Evolutionary conservation across 1,140 invertebrate genomes (phyloP).

Genomic region (Cyclina sinensis): DNA sequence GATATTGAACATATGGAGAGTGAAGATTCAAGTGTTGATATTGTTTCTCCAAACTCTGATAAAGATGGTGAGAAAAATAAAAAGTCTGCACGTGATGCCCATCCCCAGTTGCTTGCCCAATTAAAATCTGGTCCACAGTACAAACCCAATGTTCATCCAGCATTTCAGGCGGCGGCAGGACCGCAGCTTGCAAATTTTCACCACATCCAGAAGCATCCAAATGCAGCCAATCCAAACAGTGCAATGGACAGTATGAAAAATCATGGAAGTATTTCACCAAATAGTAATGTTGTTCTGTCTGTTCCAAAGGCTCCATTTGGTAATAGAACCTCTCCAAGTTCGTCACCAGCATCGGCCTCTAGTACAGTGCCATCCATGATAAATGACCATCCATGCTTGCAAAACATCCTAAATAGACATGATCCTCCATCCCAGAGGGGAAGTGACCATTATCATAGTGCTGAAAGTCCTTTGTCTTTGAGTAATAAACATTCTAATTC

Average conservation of each 20-base stretch:
- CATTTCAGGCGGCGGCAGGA: slow-evolving; percentile 39
- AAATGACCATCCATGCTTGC: slow-evolving; percentile 39
- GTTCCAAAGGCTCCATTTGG: slow-evolving; percentile 45
- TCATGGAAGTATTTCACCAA: slow-evolving; percentile 8
- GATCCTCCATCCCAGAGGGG: neutral
- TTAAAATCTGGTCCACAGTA: slow-evolving; percentile 70
- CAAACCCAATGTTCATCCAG: slow-evolving; percentile 41
- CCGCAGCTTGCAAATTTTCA: slow-evolving; percentile 18
- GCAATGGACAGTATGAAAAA: slow-evolving; percentile 27
- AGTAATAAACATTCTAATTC: neutral
- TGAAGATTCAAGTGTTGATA: slow-evolving; percentile 53
- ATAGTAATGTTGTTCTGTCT: slow-evolving; percentile 28
- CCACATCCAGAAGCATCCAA: slow-evolving; percentile 15
- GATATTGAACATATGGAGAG: slow-evolving; percentile 61
- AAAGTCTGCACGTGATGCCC: slow-evolving; percentile 81
- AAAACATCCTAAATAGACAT: slow-evolving; percentile 34
- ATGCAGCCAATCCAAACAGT: slow-evolving; percentile 22
- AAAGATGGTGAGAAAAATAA: slow-evolving; percentile 61
- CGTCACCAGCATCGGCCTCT: neutral
- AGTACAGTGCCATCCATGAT: neutral
- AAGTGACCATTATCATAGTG: neutral
- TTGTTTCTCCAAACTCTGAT: neutral
- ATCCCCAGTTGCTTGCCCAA: slow-evolving; percentile 83
- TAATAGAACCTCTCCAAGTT: neutral
- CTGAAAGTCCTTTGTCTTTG: neutral